Evolutionary conservation across 1,140 invertebrate genomes (phyloP).

Genomic region (Leptoteleia sp.): DNA sequence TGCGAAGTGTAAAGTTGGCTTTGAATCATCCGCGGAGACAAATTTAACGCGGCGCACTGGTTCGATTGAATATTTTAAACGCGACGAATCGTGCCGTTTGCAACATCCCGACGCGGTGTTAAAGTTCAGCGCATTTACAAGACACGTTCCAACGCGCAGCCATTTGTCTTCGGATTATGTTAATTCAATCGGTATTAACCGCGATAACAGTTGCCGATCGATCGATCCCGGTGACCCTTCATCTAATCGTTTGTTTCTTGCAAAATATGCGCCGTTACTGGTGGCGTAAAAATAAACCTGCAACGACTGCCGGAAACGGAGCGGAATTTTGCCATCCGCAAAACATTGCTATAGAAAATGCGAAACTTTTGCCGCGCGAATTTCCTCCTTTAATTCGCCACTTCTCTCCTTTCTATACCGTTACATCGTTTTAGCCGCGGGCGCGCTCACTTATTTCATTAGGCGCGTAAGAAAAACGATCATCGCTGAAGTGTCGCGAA

Average conservation of each 20-base stretch:
- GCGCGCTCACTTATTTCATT: conserved; percentile 57
- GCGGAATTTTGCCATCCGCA: conserved; percentile 34
- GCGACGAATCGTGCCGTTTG: conserved; percentile 10
- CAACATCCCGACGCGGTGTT: conserved; percentile 20
- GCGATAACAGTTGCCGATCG: background rate
- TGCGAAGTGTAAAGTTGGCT: conserved; percentile 6
- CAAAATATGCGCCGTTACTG: conserved; percentile 21
- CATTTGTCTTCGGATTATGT: conserved; percentile 32
- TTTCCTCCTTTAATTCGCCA: conserved; percentile 42
- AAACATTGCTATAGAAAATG: conserved; percentile 40
- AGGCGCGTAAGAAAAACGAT: conserved; percentile 51
- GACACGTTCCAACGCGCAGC: background rate
- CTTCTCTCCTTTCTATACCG: conserved; percentile 60
- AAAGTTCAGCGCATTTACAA: conserved; percentile 29
- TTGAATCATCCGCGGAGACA: conserved; percentile 6
- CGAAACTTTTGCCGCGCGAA: conserved; percentile 40
- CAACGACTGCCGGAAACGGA: conserved; percentile 49
- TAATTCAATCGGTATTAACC: conserved; percentile 18
- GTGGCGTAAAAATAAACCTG: too few species aligned
- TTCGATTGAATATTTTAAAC: conserved; percentile 28
- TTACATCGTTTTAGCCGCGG: conserved; percentile 53
- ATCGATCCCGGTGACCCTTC: background rate
- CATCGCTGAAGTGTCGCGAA: conserved; percentile 42
- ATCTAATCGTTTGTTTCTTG: background rate
- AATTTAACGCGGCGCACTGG: conserved; percentile 22